Percentiles rank a stretch among this genome's conserved stretches.
phyloP scores from a whole-genome alignment of 2,113 vertebrate species.

The Fregetta grallaria region DNA sequence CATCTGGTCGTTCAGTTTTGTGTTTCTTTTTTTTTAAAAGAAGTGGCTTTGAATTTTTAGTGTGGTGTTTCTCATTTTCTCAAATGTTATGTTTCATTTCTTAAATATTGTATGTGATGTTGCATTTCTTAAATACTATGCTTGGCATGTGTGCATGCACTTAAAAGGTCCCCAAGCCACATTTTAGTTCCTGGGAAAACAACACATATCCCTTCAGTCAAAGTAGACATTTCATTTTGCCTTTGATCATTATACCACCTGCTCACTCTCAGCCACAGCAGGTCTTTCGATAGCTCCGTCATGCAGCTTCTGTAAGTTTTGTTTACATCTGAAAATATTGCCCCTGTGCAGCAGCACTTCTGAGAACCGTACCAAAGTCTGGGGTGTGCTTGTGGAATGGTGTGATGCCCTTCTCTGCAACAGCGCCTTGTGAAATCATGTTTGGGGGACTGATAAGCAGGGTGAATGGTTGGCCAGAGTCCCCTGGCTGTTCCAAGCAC shows the following conservation, averaged over 20 bases:
- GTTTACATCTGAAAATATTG: neutral
- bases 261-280: neutral
- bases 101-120: neutral
- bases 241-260: neutral
- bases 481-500: neutral
- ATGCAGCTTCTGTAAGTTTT: neutral
- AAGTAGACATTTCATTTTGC: neutral
- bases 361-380: neutral
- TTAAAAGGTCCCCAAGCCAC: neutral
- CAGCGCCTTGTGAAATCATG: neutral
- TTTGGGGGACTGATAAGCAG: neutral
- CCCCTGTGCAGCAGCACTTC: neutral
- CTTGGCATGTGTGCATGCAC: neutral
- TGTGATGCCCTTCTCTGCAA: neutral
- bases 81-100: neutral
- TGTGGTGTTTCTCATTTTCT: neutral
- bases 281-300: neutral
- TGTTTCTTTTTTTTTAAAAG: neutral
- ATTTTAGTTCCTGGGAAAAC: neutral
- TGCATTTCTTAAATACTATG: neutral
- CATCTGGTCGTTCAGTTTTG: conserved; percentile 37
- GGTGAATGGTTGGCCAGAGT: neutral
- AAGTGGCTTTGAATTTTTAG: neutral
- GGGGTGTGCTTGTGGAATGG: neutral
- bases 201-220: neutral